These are phyloP conservation scores for Parnassius mnemosyne DNA, from an alignment of 2,888 invertebrate genomes.

Conservation along the genomic window DNA sequence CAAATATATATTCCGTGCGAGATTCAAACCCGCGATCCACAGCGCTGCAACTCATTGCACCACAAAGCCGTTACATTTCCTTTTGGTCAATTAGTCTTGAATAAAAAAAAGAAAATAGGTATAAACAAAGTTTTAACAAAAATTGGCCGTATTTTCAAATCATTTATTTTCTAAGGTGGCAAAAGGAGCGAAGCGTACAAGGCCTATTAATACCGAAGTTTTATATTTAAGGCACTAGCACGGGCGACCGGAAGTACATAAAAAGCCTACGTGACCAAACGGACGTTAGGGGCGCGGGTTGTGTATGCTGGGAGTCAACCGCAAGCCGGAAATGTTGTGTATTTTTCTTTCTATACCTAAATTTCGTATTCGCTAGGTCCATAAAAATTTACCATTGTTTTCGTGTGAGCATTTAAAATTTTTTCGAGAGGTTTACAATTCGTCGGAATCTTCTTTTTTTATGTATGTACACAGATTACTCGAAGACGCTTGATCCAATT, in stretches of 20 bases:
- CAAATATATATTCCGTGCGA: no score
- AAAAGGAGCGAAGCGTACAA: conserved; percentile 23
- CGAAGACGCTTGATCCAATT: no score
- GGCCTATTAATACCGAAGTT: conserved; percentile 27
- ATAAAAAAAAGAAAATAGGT: no score
- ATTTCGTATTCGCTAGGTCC: background rate
- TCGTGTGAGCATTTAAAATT: no score
- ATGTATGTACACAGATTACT: no score
- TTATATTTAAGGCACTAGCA: conserved; percentile 21
- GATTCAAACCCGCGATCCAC: no score
- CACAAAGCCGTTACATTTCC: no score
- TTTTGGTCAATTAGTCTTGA: no score
- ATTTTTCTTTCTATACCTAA: conserved; percentile 14
- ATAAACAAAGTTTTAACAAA: background rate
- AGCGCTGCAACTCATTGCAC: no score
- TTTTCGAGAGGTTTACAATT: no score
- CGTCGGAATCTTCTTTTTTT: no score
- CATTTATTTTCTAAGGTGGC: conserved; percentile 25
- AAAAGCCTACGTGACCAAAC: conserved; percentile 42
- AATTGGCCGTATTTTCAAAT: conserved; percentile 1
- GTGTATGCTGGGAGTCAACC: conserved; percentile 26
- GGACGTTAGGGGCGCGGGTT: conserved; percentile 16
- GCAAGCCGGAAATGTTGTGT: conserved; percentile 17
- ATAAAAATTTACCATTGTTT: conserved; percentile 1
- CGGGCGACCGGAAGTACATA: conserved; percentile 41